These are phyloP conservation scores for Egretta garzetta DNA, from an alignment of 2,113 vertebrate species.

Conservation along the genomic window DNA sequence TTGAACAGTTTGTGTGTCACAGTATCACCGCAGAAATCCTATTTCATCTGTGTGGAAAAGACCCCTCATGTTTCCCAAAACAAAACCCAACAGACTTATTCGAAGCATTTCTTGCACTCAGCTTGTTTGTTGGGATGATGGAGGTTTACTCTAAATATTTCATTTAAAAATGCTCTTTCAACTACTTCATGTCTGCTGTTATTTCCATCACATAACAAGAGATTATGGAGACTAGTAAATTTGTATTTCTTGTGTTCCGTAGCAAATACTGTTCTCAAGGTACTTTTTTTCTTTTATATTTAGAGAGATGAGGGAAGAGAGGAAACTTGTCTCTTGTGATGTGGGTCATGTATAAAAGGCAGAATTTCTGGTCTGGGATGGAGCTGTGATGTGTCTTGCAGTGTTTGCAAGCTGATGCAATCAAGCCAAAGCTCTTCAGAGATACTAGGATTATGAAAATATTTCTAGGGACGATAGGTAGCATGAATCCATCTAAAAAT, in stretches of 20 bases:
- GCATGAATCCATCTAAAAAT: background rate
- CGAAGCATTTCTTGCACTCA: constrained; percentile 5
- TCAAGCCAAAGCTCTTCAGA: constrained; percentile 34
- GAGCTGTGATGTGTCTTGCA: constrained; percentile 46
- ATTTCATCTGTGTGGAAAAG: background rate
- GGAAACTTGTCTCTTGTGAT: background rate
- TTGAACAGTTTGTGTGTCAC: constrained; percentile 23
- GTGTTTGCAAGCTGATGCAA: background rate
- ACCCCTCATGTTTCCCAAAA: background rate
- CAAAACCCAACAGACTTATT: background rate
- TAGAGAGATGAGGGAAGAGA: background rate
- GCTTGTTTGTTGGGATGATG: constrained; percentile 1
- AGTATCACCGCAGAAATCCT: constrained; percentile 23
- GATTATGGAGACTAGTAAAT: constrained; percentile 4
- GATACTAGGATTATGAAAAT: background rate
- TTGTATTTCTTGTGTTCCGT: constrained; percentile 13
- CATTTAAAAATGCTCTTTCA: constrained; percentile 1
- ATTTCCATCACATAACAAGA: background rate
- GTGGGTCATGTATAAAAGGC: background rate
- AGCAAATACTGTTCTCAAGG: constrained; percentile 17
- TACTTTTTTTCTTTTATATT: constrained; percentile 5
- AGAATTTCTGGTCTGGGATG: constrained; percentile 21
- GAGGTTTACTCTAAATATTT: constrained; percentile 18
- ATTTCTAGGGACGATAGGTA: background rate
- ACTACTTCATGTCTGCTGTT: background rate